Evolutionary conservation across 2,888 invertebrate genomes (phyloP), one percentile per base, ranked within the genome.

Genomic region (Melieria crassipennis): DNA sequence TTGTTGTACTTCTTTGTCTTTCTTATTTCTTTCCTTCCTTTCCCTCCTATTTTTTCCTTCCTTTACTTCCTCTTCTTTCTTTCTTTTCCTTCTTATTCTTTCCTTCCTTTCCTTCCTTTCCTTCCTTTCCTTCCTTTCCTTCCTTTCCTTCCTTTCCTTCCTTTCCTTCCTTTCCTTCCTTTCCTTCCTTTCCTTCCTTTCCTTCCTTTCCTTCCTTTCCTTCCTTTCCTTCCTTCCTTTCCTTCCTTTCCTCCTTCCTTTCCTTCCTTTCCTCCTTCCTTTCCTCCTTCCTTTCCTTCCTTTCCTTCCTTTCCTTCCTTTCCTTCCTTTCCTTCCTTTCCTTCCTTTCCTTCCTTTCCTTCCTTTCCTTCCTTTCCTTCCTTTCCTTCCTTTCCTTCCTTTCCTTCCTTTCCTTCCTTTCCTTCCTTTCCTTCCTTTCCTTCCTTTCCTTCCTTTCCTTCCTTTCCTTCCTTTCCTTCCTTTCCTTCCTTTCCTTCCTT

Each of bases 401-500:
- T 45, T 4, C 5, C 0, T 30, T 57, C 56, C 4, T 16, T 9
- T 0, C 46, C 60, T 45, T 60, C 66, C 30, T 60, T 43, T 11
- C 16, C 10, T 48, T 48, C n/a, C n/a, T 3, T 13, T 11, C 13
- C 16, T 62, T 16, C 42, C 45, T 70, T 64, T 52, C 30, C 16
- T 58, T 4, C 30, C 43, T 50, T 60, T 60, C 50, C 60, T 48
- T 60, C 50, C 4, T 43, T 66, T 7, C 5, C 55, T 67, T 52
- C 56, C 50, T 50, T 50, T 11, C 11, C 50, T 50, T 50, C 50
- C 11, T 11, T 50, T 50, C 50, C 11, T 11, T 7, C n/a, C 45
- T 61, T 13, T 7, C n/a, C 61, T 61, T 45, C 45, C 9, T n/a
- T 43, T 45, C 13, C 43, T 61, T 11, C 45, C 42, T n/a, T 61